Evolutionary conservation across 2,113 vertebrate species (phyloP), one percentile per base, ranked within the genome.

Genomic region (Indicator indicator): DNA sequence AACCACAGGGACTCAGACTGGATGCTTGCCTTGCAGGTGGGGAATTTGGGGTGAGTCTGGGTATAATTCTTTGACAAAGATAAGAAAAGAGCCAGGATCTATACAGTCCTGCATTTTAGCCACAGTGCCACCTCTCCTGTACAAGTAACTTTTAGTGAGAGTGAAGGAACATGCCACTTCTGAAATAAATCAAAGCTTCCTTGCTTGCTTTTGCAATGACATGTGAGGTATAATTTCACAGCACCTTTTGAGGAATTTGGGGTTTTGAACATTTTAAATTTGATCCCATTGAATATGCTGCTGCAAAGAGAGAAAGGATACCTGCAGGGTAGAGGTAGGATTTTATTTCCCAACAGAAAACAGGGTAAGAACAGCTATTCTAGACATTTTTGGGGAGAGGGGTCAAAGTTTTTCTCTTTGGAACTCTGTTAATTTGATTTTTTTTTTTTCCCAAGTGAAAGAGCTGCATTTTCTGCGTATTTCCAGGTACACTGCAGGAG

Each of bases 231-330:
- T 33, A 87, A 67, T 72, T 90, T 87, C 78, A 75, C 13, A 4
- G 8, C 58, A 36, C 8, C 30, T 90, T 95, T 70, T 93, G 88
- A 92, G 77, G 74, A 94, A 79, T 89, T 87, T 56, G 21, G 33
- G 42, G 67, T 4, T 92, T 91, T 89, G 75, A 90, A 89, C 82
- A 92, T 91, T 92, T 96, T 92, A 83, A 91, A 95, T 71, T 68
- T 67, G 48, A 56, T 91, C 42, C 36, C 42, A 83, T 69, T 68
- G 56, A 80, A 65, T 86, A 12, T 36, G n/a, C 30, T 59, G n/a
- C 72, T 86, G 59, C 71, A 77, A 95, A 94, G 65, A 80, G 76
- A 86, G 20, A 94, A 83, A 89, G 21, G 58, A 91, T 86, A 81
- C 72, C 93, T 93, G 73, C 67, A 86, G 86, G 79, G 85, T 30